Base-by-base conservation (phyloP, 1,140 invertebrate species). In the Diuraphis noxia region DNA sequence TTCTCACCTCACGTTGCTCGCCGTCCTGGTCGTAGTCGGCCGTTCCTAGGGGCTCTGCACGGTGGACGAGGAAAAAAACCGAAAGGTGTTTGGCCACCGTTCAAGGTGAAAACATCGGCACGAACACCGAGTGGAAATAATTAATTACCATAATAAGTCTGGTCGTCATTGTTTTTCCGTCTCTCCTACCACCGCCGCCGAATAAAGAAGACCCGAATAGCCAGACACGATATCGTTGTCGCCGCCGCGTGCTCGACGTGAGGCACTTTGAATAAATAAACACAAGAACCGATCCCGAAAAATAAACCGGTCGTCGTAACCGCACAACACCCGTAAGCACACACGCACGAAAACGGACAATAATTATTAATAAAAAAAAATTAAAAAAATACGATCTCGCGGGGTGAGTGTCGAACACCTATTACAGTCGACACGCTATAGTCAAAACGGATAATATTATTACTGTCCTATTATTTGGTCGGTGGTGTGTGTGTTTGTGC, bases 121-220 rank as follows among this genome's bases (percentile, higher is more conserved):
- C 87, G 87, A 72, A 88, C 87, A 8, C 56, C 49, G 36, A 88
- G 40, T 46, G 56, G 38, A 81, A 81, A 90, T 90, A 90, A 90
- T 90, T 90, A 90, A 90, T 90, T 90, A 90, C n/a, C 72, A 43
- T 43, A 79, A 90, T 90, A 79, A 90, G 88, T 90, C 88, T 77
- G 88, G 88, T 90, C 81, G 88, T 90, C 88, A 90, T 90, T 90
- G 88, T 90, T 79, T 90, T 79, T 25, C 88, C 63, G 40, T 90
- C 88, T 46, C 40, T 90, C 41, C 41, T 63, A 41, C 38, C 56
- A 23, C 34, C 34, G 49, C 52, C 79, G 40, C 86, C 86, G 34
- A 41, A 88, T 72, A 63, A 41, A 56, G 30, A n/a, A 88, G 30
- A 77, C 36, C 34, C 36, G 36, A 81, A 21, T 72, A 34, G 3